phyloP scores from a whole-genome alignment of 2,888 invertebrate genomes.

The Schrankia costaestrigalis region DNA sequence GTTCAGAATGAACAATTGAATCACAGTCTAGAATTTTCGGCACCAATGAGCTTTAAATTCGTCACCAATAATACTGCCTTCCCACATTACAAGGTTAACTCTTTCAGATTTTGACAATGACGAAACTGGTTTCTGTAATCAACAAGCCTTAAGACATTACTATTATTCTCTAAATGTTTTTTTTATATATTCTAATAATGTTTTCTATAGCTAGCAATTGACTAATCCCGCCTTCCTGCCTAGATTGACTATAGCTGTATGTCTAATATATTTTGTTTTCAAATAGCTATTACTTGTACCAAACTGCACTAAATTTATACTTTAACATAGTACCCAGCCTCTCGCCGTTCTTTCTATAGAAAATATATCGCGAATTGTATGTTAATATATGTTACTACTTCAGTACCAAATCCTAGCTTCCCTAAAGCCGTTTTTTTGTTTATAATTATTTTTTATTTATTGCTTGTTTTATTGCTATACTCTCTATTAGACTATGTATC shows the following conservation, averaged over 20 bases:
- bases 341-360: conserved; percentile 61
- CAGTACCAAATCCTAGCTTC: conserved; percentile 77
- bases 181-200: conserved; percentile 58
- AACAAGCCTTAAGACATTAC: conserved; percentile 67
- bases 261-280: conserved; percentile 64
- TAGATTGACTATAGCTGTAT: conserved; percentile 72
- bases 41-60: conserved; percentile 79
- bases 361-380: conserved; percentile 69
- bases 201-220: conserved; percentile 78
- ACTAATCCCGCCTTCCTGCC: conserved; percentile 71
- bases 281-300: conserved; percentile 72
- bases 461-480: conserved; percentile 77
- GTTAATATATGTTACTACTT: conserved; percentile 60
- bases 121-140: conserved; percentile 54
- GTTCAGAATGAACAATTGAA: conserved; percentile 78
- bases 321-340: conserved; percentile 60
- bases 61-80: conserved; percentile 61
- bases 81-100: conserved; percentile 49
- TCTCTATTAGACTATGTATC: conserved; percentile 54
- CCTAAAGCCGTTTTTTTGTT: conserved; percentile 65
- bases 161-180: conserved; percentile 49
- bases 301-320: conserved; percentile 55
- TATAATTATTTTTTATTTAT: conserved; percentile 59
- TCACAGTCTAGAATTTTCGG: conserved; percentile 80
- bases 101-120: conserved; percentile 49